These are phyloP conservation scores for Lasioglossum oenotherae DNA, from an alignment of 2,888 invertebrate species.

Conservation along the genomic window DNA sequence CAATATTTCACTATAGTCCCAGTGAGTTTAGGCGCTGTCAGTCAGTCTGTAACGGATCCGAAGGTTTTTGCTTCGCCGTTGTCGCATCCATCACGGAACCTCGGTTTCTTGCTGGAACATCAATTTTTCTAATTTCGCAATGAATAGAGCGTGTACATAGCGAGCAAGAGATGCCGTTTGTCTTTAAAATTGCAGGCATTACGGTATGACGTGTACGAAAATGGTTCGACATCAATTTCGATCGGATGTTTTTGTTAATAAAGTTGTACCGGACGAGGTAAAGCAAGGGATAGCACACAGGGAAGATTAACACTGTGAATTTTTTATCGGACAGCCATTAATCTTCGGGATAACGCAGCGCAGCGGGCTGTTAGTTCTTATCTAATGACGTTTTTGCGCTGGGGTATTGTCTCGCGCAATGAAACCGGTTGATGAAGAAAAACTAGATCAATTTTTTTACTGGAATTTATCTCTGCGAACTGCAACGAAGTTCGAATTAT, in stretches of 20 bases:
- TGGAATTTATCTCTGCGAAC: not conserved
- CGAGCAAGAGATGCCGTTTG: not conserved
- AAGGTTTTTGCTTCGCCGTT: not conserved
- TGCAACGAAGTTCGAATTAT: not conserved
- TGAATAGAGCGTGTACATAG: not conserved
- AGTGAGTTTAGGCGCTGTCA: not conserved
- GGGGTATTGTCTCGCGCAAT: not conserved
- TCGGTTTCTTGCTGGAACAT: not conserved
- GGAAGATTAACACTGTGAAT: constrained; percentile 25
- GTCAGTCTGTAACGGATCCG: not conserved
- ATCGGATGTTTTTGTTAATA: constrained; percentile 43
- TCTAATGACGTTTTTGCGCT: not conserved
- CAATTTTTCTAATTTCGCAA: constrained; percentile 18
- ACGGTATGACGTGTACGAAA: constrained; percentile 13
- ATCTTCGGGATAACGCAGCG: constrained; percentile 21
- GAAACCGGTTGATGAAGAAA: constrained; percentile 7
- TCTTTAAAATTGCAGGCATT: constrained; percentile 31
- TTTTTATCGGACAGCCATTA: constrained; percentile 23
- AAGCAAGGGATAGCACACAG: not conserved
- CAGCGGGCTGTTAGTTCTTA: not conserved
- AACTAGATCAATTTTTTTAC: not conserved
- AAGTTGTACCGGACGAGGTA: not conserved
- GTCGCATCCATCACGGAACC: not conserved
- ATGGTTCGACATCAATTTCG: constrained; percentile 36
- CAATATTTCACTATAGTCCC: too few species aligned